Base-by-base conservation (phyloP, 2,113 vertebrate genomes). In the Oreocharis arfaki region DNA sequence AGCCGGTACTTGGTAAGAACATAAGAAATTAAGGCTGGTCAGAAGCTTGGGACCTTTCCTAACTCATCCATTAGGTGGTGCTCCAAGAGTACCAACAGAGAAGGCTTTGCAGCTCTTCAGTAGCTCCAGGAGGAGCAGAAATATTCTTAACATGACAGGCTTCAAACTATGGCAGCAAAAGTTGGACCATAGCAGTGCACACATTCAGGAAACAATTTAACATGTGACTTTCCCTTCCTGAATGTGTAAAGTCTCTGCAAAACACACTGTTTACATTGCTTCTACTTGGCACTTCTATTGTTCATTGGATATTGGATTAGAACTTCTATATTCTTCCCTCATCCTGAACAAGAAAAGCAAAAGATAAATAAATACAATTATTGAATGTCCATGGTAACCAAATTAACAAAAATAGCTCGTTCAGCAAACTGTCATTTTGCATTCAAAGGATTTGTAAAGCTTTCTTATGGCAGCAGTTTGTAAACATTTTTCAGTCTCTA, bases 1-100 rank as follows among this genome's bases (percentile, higher is more conserved):
- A 85, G 33, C 33, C 35, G 32, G 37, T 57, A 35, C 14, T 70
- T 41, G 39, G 9, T 26, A 94, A 53, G 35, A 76, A 78, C n/a
- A 2, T 13, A 19, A 71, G 35, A 80, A 63, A 60, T 74, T 81
- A 13, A 57, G 50, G 56, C 47, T 75, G 52, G 19, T 90, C 89
- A 80, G 89, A 20, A 91, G 52, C 68, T 74, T 79, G 32, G 20
- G 47, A 87, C 28, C 95, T 96, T 97, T 82, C 96, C 93, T 42
- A 78, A 94, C 55, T 93, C 65, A 90, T 97, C 96, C 97, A 97
- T 97, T 97, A 97, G 97, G 94, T 97, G 97, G 97, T 97, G 97
- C 96, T 96, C 96, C 96, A 96, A 96, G 94, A 97, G 96, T 94
- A 73, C 90, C 92, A 85, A 96, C 50, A 0, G 84, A 56, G 81